Evolutionary conservation across 2,113 vertebrate species (phyloP).

Genomic region (Bucco capensis): DNA sequence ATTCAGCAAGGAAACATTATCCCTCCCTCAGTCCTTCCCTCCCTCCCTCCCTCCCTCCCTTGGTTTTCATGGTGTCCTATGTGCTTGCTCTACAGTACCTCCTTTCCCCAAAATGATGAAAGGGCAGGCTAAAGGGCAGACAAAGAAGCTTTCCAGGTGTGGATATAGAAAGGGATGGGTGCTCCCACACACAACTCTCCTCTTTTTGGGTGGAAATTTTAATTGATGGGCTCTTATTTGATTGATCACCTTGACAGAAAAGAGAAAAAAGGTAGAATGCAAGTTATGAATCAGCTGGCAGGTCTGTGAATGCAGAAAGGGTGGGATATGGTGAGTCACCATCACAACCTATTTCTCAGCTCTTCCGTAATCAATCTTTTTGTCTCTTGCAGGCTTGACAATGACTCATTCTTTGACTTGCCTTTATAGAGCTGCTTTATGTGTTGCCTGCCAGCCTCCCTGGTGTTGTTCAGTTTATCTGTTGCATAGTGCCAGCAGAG

Average conservation of each 20-base stretch:
- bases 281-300: constrained; percentile 69
- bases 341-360: constrained; percentile 55
- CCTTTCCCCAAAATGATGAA: neutral
- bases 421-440: constrained; percentile 42
- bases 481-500: neutral
- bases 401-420: constrained; percentile 69
- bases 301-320: constrained; percentile 52
- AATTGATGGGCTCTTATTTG: constrained; percentile 29
- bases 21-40: no score
- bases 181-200: neutral
- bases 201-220: neutral
- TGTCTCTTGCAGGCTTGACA: constrained; percentile 40
- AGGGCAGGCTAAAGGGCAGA: neutral
- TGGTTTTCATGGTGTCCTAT: neutral
- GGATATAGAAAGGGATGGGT: neutral
- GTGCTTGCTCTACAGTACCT: neutral
- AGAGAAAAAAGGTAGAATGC: constrained; percentile 37
- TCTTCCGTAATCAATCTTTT: constrained; percentile 64
- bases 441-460: neutral
- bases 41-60: neutral
- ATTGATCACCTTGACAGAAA: neutral
- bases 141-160: neutral
- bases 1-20: neutral
- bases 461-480: neutral
- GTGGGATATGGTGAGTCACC: constrained; percentile 70